Conservation (phyloP, 2,113 vertebrate genomes). For the Silurus meridionalis region DNA sequence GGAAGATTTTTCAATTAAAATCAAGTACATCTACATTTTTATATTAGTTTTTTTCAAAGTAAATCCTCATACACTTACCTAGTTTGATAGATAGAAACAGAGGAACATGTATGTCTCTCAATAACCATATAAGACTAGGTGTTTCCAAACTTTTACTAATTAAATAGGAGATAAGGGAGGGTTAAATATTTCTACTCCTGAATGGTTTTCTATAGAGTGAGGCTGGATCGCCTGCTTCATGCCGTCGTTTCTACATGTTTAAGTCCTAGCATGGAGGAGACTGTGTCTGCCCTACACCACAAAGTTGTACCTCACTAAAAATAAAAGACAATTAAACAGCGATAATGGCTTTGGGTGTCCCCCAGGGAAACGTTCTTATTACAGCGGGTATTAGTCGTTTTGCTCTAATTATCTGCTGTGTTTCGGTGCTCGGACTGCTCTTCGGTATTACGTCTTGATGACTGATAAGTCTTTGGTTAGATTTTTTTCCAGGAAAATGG, state of each 20-base stretch:
- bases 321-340: slow-evolving; percentile 77
- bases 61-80: too few relatives aligned
- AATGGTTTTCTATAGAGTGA: not conserved
- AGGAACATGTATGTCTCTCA: too few relatives aligned
- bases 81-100: too few relatives aligned
- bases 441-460: not conserved
- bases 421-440: slow-evolving; percentile 13
- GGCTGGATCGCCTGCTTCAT: not conserved
- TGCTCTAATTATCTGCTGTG: slow-evolving; percentile 45
- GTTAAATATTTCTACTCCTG: not conserved
- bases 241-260: not conserved
- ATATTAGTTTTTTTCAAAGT: too few relatives aligned
- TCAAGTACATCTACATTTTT: too few relatives aligned
- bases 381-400: slow-evolving; percentile 57
- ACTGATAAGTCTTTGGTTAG: not conserved
- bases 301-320: slow-evolving; percentile 72
- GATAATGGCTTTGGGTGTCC: slow-evolving; percentile 71
- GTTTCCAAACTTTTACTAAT: not conserved
- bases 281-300: slow-evolving; percentile 54
- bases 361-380: slow-evolving; percentile 69
- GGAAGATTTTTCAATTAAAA: too few relatives aligned
- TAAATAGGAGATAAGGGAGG: not conserved
- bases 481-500: slow-evolving; percentile 10
- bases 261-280: slow-evolving; percentile 1
- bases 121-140: too few relatives aligned